These are phyloP conservation scores for Nicator chloris DNA, from an alignment of 2,113 vertebrate species.

Conservation along the genomic window DNA sequence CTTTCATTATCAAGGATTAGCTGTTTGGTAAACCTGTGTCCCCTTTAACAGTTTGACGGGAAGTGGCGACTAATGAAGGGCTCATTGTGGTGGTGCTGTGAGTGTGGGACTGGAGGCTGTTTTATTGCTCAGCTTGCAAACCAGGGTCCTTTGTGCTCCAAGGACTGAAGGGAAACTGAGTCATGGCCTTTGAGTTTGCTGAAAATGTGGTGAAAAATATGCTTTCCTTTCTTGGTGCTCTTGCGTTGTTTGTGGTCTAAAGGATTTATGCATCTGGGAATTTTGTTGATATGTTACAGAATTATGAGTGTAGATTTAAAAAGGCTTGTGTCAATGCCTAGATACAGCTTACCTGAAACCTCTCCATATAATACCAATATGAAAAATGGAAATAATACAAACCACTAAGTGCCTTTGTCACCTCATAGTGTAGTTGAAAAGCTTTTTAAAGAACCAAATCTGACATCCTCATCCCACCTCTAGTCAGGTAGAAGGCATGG, in stretches of 20 bases:
- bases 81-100: conserved; percentile 34
- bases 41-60: conserved; percentile 14
- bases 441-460: not conserved
- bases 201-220: not conserved
- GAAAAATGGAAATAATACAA: not conserved
- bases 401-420: not conserved
- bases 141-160: not conserved
- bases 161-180: conserved; percentile 14
- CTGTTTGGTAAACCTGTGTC: conserved; percentile 61
- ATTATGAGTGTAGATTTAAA: not conserved
- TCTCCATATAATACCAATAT: not conserved
- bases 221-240: not conserved
- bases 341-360: not conserved
- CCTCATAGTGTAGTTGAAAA: not conserved
- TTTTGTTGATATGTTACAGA: not conserved
- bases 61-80: conserved; percentile 46
- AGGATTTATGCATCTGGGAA: not conserved
- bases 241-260: not conserved
- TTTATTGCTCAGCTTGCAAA: not conserved
- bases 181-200: not conserved
- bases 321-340: not conserved
- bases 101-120: conserved; percentile 1
- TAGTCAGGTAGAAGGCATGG: not conserved
- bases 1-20: conserved; percentile 60
- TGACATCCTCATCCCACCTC: not conserved